Base-by-base conservation (phyloP, 2,113 vertebrate species). In the Prunella himalayana region DNA sequence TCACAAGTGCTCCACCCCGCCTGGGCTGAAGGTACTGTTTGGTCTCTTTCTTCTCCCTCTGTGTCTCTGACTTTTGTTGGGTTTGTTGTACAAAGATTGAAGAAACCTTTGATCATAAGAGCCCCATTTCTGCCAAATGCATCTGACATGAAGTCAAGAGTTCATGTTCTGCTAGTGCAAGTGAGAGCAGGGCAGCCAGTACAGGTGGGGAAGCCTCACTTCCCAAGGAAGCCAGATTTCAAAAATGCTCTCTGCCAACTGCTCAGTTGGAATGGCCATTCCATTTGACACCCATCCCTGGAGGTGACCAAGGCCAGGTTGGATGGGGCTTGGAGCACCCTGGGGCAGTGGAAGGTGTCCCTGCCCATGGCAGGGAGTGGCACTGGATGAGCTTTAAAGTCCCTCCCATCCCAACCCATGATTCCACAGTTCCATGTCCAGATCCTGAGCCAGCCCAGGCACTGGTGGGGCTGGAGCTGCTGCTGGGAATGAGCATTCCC, bases 301-400 rank as follows among this genome's bases (percentile, higher is more conserved):
- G 21, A 6, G 45, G 54, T 47, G 61, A 17, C 24, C 54, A 17
- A 31, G 61, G n/a, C 61, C 30, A 11, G n/a, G 11, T 1, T 47
- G 53, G 45, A 20, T 0, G 0, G n/a, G 11, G 13, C n/a, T 41
- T 30, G 39, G 78, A 82, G 30, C 70, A 47, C 0, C 20, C 39
- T 47, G 61, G 20, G 17, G 0, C 8, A 13, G 24, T 47, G 53
- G 37, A 18, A 47, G 20, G n/a, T 60, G 77, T 88, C 45, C 60
- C 28, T 73, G 33, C 51, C 31, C 2, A 20, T n/a, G 45, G 51
- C 68, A 51, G 60, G 27, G 24, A 24, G 3, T 65, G 37, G 19
- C 1, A 21, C 7, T 4, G 68, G 44, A 25, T 45, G 59, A 3
- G 13, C 33, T 73, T 17, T 39, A 21, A 39, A 6, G 39, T 75